Conservation (phyloP, 2,113 vertebrate species). For the Anolis carolinensis region DNA sequence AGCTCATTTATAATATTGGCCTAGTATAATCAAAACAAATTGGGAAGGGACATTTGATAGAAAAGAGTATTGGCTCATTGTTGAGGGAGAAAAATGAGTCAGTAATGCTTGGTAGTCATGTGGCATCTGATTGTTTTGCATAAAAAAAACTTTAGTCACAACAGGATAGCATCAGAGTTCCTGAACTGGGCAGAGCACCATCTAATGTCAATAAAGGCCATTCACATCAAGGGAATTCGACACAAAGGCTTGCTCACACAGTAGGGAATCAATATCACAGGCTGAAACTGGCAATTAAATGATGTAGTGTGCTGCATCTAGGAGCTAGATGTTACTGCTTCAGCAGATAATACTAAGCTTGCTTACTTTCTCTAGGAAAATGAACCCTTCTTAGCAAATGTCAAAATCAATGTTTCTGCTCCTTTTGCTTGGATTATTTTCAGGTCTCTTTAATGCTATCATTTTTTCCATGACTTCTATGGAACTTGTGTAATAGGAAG, state of each 20-base stretch:
- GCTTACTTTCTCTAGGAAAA: slow-evolving; percentile 34
- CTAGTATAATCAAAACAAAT: not conserved
- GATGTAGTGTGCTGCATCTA: slow-evolving; percentile 33
- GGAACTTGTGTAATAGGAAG: not conserved
- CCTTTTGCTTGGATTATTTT: not conserved
- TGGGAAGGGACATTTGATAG: not conserved
- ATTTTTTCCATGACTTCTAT: not conserved
- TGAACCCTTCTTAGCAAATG: slow-evolving; percentile 6
- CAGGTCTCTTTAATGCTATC: not conserved
- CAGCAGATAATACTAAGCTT: slow-evolving; percentile 45
- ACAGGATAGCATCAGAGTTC: slow-evolving; percentile 29
- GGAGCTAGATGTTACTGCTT: slow-evolving; percentile 42
- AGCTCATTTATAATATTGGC: not conserved
- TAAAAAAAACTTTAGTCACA: slow-evolving; percentile 33
- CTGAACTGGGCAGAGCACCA: slow-evolving; percentile 20
- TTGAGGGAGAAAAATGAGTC: not conserved
- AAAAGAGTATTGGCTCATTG: not conserved
- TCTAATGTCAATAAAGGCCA: slow-evolving; percentile 14
- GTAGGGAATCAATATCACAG: slow-evolving; percentile 42
- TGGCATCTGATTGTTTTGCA: slow-evolving; percentile 10
- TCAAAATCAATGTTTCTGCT: slow-evolving; percentile 14
- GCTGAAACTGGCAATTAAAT: slow-evolving; percentile 45
- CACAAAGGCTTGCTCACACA: slow-evolving; percentile 30
- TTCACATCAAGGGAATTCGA: slow-evolving; percentile 21
- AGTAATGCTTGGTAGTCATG: not conserved